Evolutionary conservation across 2,797 vertebrate genomes (phyloP).

Genomic region (Synanceia verrucosa): DNA sequence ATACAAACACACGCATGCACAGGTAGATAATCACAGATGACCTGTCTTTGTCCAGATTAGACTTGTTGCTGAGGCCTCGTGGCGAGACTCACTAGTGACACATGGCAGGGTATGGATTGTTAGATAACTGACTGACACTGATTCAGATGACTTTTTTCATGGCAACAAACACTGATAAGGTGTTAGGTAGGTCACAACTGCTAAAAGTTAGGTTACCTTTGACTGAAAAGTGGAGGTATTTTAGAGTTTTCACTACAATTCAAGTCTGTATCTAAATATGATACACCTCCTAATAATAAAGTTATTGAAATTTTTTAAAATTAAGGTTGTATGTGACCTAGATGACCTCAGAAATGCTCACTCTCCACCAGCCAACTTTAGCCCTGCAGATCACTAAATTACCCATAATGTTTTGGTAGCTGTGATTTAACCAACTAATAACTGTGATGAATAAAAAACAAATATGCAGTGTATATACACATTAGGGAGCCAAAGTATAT

Average conservation of each 20-base stretch:
- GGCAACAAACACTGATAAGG: neutral
- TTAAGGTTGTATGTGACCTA: neutral
- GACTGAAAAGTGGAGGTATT: neutral
- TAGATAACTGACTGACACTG: conserved; percentile 19
- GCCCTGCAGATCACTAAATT: neutral
- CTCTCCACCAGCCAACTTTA: neutral
- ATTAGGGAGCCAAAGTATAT: conserved; percentile 16
- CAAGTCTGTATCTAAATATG: neutral
- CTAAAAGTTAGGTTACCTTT: neutral
- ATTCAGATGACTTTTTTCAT: conserved; percentile 12
- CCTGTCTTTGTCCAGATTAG: conserved; percentile 60
- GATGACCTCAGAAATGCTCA: neutral
- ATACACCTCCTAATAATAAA: neutral
- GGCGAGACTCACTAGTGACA: conserved; percentile 5
- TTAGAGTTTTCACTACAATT: neutral
- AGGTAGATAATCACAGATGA: conserved; percentile 54
- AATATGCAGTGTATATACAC: neutral
- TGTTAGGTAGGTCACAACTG: neutral
- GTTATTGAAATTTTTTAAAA: neutral
- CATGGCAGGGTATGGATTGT: conserved; percentile 8
- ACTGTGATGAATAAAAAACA: neutral
- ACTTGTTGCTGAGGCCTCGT: conserved; percentile 8
- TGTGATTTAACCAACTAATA: too few species aligned
- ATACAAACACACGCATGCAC: neutral
- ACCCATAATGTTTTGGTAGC: neutral